A percentile compares a stretch with the other conserved stretches of the same genome.
These are phyloP conservation scores for Scaptomyza graminum DNA, from an alignment of 1,140 invertebrate genomes.

Conservation along the genomic window DNA sequence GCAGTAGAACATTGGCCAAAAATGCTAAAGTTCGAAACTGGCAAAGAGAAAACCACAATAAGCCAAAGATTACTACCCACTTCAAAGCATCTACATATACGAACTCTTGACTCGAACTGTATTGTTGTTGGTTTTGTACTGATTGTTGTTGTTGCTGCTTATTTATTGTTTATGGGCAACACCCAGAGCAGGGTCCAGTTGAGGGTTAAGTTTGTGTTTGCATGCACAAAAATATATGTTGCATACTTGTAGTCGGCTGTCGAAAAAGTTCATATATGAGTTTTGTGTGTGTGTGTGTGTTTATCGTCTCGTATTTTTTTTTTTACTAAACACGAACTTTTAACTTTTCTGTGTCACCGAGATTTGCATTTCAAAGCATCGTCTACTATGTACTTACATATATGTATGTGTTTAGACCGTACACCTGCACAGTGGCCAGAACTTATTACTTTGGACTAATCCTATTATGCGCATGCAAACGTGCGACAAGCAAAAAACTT, in stretches of 20 bases:
- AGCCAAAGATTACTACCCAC: slow-evolving; percentile 53
- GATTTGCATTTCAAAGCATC: slow-evolving; percentile 75
- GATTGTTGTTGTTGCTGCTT: slow-evolving; percentile 31
- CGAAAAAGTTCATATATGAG: slow-evolving; percentile 42
- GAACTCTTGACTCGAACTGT: slow-evolving; percentile 34
- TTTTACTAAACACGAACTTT: slow-evolving; percentile 2
- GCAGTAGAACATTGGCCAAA: slow-evolving; percentile 15
- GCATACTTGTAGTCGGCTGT: slow-evolving; percentile 72
- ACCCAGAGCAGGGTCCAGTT: slow-evolving; percentile 25
- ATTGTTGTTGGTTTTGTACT: slow-evolving; percentile 7
- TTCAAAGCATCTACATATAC: slow-evolving; percentile 33
- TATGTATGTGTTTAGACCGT: not conserved
- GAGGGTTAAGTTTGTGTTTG: slow-evolving; percentile 42
- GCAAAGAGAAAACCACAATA: slow-evolving; percentile 68
- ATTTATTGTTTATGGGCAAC: slow-evolving; percentile 44
- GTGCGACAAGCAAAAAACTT: slow-evolving; percentile 70
- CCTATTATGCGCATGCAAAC: slow-evolving; percentile 81
- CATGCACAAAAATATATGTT: slow-evolving; percentile 66
- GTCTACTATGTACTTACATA: slow-evolving; percentile 6
- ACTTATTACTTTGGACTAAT: slow-evolving; percentile 81
- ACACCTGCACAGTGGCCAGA: slow-evolving; percentile 54
- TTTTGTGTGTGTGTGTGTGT: not conserved
- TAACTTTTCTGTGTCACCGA: slow-evolving; percentile 50
- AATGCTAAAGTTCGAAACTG: slow-evolving; percentile 70
- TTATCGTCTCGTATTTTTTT: slow-evolving; percentile 2